phyloP scores from a whole-genome alignment of 2,797 vertebrate genomes.

The Pangasius macronema region DNA sequence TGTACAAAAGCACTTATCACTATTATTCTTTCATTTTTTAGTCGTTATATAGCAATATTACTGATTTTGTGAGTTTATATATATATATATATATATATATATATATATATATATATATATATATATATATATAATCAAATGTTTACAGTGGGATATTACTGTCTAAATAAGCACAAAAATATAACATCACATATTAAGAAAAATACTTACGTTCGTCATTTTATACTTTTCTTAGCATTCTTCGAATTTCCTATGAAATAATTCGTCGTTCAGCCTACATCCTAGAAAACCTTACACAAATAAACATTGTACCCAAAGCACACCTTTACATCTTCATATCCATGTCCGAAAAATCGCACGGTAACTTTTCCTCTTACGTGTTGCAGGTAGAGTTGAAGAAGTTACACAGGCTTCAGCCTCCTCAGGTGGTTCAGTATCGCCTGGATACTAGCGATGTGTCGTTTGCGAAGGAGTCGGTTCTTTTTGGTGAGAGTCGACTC shows the following conservation, averaged over 20 bases:
- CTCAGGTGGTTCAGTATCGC: neutral
- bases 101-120: too few relatives aligned
- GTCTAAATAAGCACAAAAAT: neutral
- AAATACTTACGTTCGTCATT: slow-evolving; percentile 11
- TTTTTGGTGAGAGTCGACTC: slow-evolving; percentile 2
- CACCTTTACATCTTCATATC: neutral
- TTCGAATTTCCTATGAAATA: neutral
- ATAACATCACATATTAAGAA: neutral
- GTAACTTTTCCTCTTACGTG: neutral
- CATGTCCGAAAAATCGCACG: neutral
- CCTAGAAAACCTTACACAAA: neutral
- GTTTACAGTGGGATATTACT: neutral
- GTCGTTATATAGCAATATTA: neutral
- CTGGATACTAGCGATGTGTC: slow-evolving; percentile 6
- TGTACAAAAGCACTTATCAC: neutral
- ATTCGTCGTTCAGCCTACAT: neutral
- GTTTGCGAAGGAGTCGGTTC: neutral
- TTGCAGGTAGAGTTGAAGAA: neutral
- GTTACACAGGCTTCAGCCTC: neutral
- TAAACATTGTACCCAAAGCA: neutral
- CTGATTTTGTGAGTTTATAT: too few relatives aligned
- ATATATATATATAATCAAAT: neutral
- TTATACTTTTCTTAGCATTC: slow-evolving; percentile 3
- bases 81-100: too few relatives aligned
- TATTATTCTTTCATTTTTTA: neutral